phyloP scores from a whole-genome alignment of 2,888 invertebrate genomes.

The Xestia c-nigrum region DNA sequence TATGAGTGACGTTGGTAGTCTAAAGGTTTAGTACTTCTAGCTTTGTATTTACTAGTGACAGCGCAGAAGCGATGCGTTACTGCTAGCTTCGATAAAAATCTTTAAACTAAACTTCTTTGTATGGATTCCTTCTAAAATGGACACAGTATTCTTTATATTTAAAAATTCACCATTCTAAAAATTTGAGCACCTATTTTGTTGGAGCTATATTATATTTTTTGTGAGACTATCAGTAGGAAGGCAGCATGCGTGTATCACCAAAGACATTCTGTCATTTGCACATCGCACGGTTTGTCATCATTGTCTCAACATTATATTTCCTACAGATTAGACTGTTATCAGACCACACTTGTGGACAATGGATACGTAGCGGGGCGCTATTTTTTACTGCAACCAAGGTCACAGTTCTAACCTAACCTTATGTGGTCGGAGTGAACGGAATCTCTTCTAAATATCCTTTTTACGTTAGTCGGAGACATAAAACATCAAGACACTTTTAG shows the following conservation, averaged over 20 bases:
- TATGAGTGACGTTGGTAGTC: too few relatives aligned
- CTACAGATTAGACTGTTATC: background rate
- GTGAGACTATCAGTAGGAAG: conserved; percentile 81
- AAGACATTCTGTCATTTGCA: conserved; percentile 76
- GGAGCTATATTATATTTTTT: background rate
- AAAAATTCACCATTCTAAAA: background rate
- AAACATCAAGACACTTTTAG: too few relatives aligned
- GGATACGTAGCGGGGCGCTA: too few relatives aligned
- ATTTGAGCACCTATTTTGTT: background rate
- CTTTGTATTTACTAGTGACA: background rate
- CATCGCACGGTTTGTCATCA: conserved; percentile 83
- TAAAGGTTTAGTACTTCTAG: background rate
- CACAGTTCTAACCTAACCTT: too few relatives aligned
- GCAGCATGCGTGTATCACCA: conserved; percentile 85
- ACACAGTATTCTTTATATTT: background rate
- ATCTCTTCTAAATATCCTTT: too few relatives aligned
- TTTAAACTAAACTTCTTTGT: background rate
- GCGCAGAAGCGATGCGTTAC: background rate
- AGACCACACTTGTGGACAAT: too few relatives aligned
- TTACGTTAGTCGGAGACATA: too few relatives aligned
- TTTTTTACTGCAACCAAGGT: too few relatives aligned
- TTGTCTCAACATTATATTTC: conserved; percentile 54
- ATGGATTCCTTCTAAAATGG: background rate
- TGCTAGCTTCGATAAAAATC: background rate
- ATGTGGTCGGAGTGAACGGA: too few relatives aligned